These are phyloP conservation scores for Cerastis rubricosa DNA, from an alignment of 2,888 invertebrate species.

Conservation along the genomic window DNA sequence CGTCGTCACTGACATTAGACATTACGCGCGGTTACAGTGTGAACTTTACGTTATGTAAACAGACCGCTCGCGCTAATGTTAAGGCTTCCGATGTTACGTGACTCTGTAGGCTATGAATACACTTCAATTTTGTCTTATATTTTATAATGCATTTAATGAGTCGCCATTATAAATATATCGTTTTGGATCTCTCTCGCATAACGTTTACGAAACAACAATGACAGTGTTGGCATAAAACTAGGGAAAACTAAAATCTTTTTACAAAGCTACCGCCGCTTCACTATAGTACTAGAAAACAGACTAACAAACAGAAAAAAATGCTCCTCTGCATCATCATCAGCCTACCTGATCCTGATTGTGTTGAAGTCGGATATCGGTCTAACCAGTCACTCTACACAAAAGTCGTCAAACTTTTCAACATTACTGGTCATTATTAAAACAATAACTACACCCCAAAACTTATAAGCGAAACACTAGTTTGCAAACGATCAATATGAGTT, in stretches of 20 bases:
- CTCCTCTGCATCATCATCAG: background rate
- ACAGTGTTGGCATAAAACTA: background rate
- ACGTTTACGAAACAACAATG: background rate
- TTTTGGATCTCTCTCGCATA: background rate
- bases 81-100: constrained; percentile 23
- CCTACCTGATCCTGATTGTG: background rate
- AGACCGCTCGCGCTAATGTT: background rate
- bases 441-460: background rate
- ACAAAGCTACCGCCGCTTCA: background rate
- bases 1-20: background rate
- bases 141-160: background rate
- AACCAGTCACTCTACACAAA: background rate
- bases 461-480: background rate
- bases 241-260: background rate
- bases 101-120: background rate
- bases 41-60: constrained; percentile 41
- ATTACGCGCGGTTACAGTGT: constrained; percentile 8
- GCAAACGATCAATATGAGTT: background rate
- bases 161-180: background rate
- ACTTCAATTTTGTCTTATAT: background rate
- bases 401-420: background rate
- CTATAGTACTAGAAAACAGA: background rate
- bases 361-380: background rate
- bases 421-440: background rate
- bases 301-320: background rate